phyloP scores from a whole-genome alignment of 1,140 invertebrate species.

The Anoplolepis gracilipes region DNA sequence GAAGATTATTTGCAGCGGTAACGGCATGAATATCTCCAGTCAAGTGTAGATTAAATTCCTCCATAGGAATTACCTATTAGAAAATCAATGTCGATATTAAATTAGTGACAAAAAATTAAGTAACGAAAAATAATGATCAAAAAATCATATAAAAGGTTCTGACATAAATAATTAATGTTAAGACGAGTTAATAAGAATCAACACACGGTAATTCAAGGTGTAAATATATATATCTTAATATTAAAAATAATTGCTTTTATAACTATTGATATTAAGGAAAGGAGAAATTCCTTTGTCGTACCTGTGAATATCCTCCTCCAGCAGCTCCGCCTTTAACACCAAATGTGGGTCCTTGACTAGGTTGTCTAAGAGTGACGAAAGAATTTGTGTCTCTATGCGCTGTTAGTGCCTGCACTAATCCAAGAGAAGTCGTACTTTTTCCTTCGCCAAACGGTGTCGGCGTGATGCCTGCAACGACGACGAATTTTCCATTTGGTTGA shows the following conservation, averaged over 20 bases:
- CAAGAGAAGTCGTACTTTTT: conserved; percentile 98
- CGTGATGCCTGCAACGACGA: conserved; percentile 98
- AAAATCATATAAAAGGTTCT: too few relatives aligned
- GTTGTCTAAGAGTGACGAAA: conserved; percentile 98
- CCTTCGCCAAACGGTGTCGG: conserved; percentile 99
- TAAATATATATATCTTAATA: not conserved
- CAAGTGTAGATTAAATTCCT: conserved; percentile 99
- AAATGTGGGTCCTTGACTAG: conserved; percentile 99
- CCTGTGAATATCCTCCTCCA: conserved; percentile 96
- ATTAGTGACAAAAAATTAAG: not conserved
- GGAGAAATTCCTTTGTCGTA: conserved; percentile 62
- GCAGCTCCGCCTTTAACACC: conserved; percentile 99
- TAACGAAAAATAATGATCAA: too few relatives aligned
- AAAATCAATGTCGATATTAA: not conserved
- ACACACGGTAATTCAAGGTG: too few relatives aligned
- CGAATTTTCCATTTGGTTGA: conserved; percentile 94
- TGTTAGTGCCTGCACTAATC: conserved; percentile 96
- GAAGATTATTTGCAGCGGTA: conserved; percentile 98
- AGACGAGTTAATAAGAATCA: too few relatives aligned
- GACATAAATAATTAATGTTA: too few relatives aligned
- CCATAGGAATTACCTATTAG: conserved; percentile 98
- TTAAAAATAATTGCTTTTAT: not conserved
- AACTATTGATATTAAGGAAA: conserved; percentile 31
- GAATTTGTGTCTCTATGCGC: conserved; percentile 95
- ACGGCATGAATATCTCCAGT: conserved; percentile 99